Evolutionary conservation across 2,888 invertebrate species (phyloP).

Genomic region (Drosophila affinis): DNA sequence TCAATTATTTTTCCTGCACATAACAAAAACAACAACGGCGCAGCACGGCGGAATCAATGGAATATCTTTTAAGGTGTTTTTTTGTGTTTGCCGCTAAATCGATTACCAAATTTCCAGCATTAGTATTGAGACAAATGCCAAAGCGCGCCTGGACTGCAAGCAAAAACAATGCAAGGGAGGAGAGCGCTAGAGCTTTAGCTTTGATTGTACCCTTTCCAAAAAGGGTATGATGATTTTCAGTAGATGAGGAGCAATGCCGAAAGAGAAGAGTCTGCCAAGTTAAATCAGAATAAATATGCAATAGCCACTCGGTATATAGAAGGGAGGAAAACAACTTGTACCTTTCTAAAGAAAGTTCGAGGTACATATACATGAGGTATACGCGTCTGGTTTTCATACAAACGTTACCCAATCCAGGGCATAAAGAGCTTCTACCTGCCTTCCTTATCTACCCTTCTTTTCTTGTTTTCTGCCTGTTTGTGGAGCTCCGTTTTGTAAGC

Average conservation of each 20-base stretch:
- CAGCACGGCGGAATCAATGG: slow-evolving; percentile 19
- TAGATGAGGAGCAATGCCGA: not conserved
- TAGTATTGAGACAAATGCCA: slow-evolving; percentile 30
- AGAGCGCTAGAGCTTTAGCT: slow-evolving; percentile 14
- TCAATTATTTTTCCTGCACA: slow-evolving; percentile 23
- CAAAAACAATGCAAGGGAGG: not conserved
- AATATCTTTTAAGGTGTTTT: slow-evolving; percentile 22
- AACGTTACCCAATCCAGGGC: not conserved
- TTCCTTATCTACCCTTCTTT: not conserved
- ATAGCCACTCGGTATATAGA: not conserved
- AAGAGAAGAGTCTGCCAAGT: too few relatives aligned
- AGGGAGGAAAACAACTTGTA: not conserved
- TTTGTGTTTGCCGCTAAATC: slow-evolving; percentile 17
- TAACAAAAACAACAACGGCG: not conserved
- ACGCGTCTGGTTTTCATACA: too few relatives aligned
- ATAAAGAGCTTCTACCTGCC: not conserved
- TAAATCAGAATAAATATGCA: not conserved
- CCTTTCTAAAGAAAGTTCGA: not conserved
- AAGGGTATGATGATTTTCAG: not conserved
- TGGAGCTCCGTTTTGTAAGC: slow-evolving; percentile 31
- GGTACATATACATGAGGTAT: too few relatives aligned
- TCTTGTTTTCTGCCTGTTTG: not conserved
- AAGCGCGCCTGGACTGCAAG: not conserved
- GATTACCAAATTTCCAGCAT: slow-evolving; percentile 35
- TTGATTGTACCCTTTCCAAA: not conserved